These are phyloP conservation scores for Villa cingulata DNA, from an alignment of 2,888 invertebrate species.

Conservation along the genomic window DNA sequence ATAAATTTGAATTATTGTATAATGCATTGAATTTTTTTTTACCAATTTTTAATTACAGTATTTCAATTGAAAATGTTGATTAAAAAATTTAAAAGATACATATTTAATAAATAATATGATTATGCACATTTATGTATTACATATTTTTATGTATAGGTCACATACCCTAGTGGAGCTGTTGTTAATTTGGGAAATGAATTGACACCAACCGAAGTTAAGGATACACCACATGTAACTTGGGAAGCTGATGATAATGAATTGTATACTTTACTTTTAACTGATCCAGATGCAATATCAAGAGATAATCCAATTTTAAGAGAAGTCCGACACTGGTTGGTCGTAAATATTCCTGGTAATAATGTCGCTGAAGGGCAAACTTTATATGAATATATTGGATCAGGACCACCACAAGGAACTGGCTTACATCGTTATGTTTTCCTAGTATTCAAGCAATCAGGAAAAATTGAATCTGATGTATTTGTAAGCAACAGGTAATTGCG, in stretches of 20 bases:
- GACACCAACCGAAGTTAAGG: slow-evolving; percentile 45
- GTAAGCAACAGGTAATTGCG: slow-evolving; percentile 1
- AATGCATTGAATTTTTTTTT: too few relatives aligned
- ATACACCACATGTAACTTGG: slow-evolving; percentile 17
- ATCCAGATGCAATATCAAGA: slow-evolving; percentile 73
- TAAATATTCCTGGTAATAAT: slow-evolving; percentile 59
- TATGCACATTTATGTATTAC: too few relatives aligned
- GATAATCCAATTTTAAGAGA: slow-evolving; percentile 60
- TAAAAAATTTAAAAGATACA: too few relatives aligned
- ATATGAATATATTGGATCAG: slow-evolving; percentile 63
- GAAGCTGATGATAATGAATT: slow-evolving; percentile 13
- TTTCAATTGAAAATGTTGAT: too few relatives aligned
- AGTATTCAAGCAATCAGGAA: slow-evolving; percentile 51
- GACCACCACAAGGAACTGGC: slow-evolving; percentile 60
- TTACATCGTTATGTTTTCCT: slow-evolving; percentile 62
- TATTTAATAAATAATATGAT: too few relatives aligned
- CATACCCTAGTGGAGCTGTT: slow-evolving; percentile 26
- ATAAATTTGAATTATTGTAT: too few relatives aligned
- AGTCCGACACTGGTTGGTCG: slow-evolving; percentile 79
- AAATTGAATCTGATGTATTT: neutral
- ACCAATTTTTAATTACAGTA: too few relatives aligned
- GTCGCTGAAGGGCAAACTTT: slow-evolving; percentile 54
- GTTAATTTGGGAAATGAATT: slow-evolving; percentile 49
- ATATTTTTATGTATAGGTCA: too few relatives aligned
- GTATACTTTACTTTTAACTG: slow-evolving; percentile 33